Conservation (phyloP, 2,113 vertebrate genomes). For the Peucedramus taeniatus region DNA sequence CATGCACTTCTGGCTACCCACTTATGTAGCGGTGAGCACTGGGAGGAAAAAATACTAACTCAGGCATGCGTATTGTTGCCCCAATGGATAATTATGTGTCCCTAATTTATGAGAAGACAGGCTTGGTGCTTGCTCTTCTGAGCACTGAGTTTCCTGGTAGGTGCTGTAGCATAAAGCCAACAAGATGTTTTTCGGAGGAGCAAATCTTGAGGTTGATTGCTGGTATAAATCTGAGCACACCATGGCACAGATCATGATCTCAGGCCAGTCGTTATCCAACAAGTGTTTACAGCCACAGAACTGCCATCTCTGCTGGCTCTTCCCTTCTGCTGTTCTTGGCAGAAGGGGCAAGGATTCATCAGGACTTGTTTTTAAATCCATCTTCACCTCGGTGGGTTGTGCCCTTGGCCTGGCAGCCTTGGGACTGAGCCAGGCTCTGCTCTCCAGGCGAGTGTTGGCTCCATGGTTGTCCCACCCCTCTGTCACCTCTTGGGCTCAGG, state of each 20-base stretch:
- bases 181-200: neutral
- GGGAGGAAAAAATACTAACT: neutral
- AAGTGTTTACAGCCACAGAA: neutral
- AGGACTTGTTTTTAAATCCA: neutral
- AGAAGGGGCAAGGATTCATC: neutral
- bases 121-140: neutral
- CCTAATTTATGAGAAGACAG: neutral
- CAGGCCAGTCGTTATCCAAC: neutral
- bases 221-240: neutral
- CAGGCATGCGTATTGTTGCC: neutral
- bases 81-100: neutral
- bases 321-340: conserved; percentile 16
- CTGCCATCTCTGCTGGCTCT: neutral
- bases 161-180: neutral
- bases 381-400: neutral
- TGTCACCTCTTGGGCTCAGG: neutral
- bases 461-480: neutral
- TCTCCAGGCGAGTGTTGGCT: rapidly evolving
- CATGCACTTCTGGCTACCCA: rapidly evolving
- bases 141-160: neutral
- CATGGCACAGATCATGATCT: neutral
- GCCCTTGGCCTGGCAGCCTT: neutral
- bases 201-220: neutral
- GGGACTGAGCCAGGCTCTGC: rapidly evolving
- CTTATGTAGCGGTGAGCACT: neutral